phyloP scores from a whole-genome alignment of 2,888 invertebrate species.

The Thera obeliscata region DNA sequence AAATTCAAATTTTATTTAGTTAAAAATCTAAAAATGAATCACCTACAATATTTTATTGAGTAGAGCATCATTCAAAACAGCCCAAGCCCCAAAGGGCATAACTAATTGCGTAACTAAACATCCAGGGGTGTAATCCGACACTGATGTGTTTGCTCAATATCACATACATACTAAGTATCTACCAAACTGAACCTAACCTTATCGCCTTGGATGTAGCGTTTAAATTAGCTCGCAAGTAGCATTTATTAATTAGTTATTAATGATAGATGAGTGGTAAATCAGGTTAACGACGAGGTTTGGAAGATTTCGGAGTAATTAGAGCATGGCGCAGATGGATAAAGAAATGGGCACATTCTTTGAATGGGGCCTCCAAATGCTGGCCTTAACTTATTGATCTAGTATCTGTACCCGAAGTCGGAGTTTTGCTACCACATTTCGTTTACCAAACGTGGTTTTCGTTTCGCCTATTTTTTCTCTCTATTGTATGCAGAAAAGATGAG shows the following conservation, averaged over 20 bases:
- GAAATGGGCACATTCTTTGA: conserved; percentile 5
- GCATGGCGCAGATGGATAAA: background rate
- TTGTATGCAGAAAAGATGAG: too few relatives aligned
- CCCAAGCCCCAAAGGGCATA: conserved; percentile 58
- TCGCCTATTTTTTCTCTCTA: too few relatives aligned
- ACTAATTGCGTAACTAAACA: conserved; percentile 83
- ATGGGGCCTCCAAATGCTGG: background rate
- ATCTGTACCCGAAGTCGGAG: too few relatives aligned
- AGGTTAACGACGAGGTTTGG: conserved; percentile 25
- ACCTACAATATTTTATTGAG: conserved; percentile 31
- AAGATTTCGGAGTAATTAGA: conserved; percentile 23
- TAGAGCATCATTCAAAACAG: conserved; percentile 47
- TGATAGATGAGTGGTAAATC: conserved; percentile 5
- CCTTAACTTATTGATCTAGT: too few relatives aligned
- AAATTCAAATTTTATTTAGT: too few relatives aligned
- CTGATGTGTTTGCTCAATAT: conserved; percentile 72
- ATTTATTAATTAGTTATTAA: conserved; percentile 13
- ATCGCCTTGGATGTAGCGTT: background rate
- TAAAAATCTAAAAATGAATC: too few relatives aligned
- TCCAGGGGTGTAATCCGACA: conserved; percentile 78
- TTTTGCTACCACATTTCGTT: too few relatives aligned
- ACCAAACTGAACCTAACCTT: background rate
- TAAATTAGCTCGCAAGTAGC: background rate
- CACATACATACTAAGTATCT: background rate
- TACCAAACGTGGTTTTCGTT: too few relatives aligned